phyloP scores from a whole-genome alignment of 1,140 invertebrate species.

The Dreissena rostriformis region DNA sequence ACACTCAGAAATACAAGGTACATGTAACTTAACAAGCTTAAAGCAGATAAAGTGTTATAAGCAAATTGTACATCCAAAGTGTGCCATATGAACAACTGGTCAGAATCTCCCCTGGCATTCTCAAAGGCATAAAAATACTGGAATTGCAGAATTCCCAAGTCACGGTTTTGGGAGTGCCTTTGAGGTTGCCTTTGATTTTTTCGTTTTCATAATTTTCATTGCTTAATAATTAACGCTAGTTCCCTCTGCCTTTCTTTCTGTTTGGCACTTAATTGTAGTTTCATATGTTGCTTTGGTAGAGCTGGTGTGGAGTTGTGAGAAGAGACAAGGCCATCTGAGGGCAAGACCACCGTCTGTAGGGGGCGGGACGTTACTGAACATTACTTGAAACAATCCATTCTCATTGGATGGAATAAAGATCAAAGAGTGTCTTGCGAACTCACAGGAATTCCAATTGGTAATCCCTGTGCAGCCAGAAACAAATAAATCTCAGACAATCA shows the following conservation, averaged over 20 bases:
- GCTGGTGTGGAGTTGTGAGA: background rate
- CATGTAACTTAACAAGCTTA: background rate
- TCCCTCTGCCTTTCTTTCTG: background rate
- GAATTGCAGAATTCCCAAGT: background rate
- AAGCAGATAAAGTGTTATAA: background rate
- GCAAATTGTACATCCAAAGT: background rate
- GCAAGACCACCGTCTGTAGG: background rate
- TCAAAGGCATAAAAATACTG: background rate
- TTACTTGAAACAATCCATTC: slow-evolving; percentile 8
- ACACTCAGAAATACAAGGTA: background rate
- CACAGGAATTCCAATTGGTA: slow-evolving; percentile 56
- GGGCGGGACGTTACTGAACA: background rate
- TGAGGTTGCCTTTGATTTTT: background rate
- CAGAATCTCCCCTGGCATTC: background rate
- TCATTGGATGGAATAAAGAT: slow-evolving; percentile 27
- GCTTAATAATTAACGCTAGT: slow-evolving; percentile 27
- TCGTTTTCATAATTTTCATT: slow-evolving; percentile 9
- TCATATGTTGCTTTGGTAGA: background rate
- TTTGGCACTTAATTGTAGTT: slow-evolving; percentile 1
- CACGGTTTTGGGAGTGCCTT: background rate
- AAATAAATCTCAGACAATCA: slow-evolving; percentile 52
- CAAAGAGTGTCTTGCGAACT: slow-evolving; percentile 38
- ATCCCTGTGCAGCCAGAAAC: slow-evolving; percentile 32
- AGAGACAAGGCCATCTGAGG: background rate
- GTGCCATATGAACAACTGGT: background rate